Evolutionary conservation across 2,888 invertebrate genomes (phyloP), one percentile per base, ranked within the genome.

Genomic region (Dryadula phaetusa): DNA sequence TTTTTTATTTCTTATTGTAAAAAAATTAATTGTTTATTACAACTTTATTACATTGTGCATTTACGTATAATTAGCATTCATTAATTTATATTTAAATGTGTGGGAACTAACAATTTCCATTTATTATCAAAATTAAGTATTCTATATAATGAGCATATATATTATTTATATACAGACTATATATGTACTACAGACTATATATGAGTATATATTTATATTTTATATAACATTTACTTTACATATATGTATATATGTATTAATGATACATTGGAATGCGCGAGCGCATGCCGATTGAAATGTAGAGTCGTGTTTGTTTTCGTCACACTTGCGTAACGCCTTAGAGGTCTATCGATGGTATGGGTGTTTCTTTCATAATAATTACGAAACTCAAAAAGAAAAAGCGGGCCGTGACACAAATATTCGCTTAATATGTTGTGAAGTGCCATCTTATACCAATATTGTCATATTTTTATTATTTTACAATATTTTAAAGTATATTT

Each of bases 341-440:
- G 64, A 67, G 64, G 70, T 62, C 67, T 67, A 60, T 60, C 60
- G 60, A 60, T 64, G 68, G 68, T 52, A 64, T 68, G 64, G 64
- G 68, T 68, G 64, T 64, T 42, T 52, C 53, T 67, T 64, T 64
- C 67, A 56, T 44, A 58, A 67, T 40, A 44, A 56, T 56, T 56
- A 40, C 69, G 69, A 64, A 67, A 70, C 60, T 28, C 42, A 34
- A 40, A n/a, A 34, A 53, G 47, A 67, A 70, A 67, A 71, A 58
- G 66, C 66, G 60, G 69, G 64, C 62, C 71, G 56, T 46, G 58
- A 65, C 53, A 40, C 71, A 65, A 66, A 64, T 69, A 63, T 64
- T 71, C 67, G 62, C 69, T 66, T 67, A 69, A 69, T 64, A 53
- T 52, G 53, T 64, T 70, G n/a, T 56, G 22, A 62, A 67, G 69